Conservation (phyloP, 2,888 invertebrate genomes). For the Alviniconcha strummeri region DNA sequence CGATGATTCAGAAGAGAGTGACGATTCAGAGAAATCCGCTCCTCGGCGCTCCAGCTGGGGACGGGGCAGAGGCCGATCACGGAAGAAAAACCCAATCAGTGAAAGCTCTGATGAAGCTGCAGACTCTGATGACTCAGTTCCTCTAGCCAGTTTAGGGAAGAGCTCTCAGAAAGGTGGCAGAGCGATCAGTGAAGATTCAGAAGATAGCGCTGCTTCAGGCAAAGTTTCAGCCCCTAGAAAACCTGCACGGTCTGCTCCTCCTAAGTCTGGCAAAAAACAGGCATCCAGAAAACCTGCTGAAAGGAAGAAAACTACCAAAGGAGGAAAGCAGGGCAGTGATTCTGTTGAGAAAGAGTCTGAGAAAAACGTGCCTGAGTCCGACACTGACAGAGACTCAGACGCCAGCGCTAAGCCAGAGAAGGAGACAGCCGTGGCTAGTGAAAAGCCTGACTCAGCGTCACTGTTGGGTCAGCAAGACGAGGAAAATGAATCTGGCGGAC, state of each 20-base stretch:
- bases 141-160: neutral
- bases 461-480: neutral
- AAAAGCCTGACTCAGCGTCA: neutral
- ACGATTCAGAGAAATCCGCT: too few relatives aligned
- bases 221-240: too few relatives aligned
- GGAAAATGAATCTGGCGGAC: neutral
- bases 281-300: neutral
- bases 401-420: neutral
- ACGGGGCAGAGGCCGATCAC: neutral
- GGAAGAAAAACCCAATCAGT: neutral
- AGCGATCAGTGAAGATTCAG: too few relatives aligned
- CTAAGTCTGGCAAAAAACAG: neutral
- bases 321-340: neutral
- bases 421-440: neutral
- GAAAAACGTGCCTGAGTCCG: conserved; percentile 1
- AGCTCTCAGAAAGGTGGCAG: too few relatives aligned
- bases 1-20: too few relatives aligned
- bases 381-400: neutral
- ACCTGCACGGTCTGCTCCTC: too few relatives aligned
- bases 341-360: conserved; percentile 2
- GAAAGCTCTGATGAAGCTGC: neutral
- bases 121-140: neutral
- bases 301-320: neutral
- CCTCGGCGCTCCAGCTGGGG: too few relatives aligned
- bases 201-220: too few relatives aligned